phyloP scores from a whole-genome alignment of 1,140 invertebrate genomes.

The Caligus rogercresseyi region DNA sequence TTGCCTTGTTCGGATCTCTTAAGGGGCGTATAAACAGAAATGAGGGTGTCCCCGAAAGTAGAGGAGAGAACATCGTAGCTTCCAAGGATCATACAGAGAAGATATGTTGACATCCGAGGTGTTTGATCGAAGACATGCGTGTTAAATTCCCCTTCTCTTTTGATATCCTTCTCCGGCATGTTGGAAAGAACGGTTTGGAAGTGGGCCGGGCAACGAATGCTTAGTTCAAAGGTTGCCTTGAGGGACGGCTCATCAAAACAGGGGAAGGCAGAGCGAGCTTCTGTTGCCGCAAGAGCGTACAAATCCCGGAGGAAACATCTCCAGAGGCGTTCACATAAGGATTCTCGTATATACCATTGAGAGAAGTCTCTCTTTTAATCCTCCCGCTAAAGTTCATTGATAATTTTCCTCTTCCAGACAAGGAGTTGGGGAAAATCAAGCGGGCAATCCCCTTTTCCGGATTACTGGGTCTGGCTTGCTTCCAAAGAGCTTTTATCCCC shows the following conservation, averaged over 20 bases:
- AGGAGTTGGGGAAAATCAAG: neutral
- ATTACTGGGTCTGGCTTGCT: too few species aligned
- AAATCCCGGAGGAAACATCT: constrained; percentile 25
- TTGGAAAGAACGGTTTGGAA: constrained; percentile 56
- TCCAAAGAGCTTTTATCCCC: too few species aligned
- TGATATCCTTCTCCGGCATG: constrained; percentile 37
- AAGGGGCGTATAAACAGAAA: constrained; percentile 29
- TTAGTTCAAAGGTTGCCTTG: constrained; percentile 68
- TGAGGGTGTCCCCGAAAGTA: neutral
- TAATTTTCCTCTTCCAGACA: neutral
- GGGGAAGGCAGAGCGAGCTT: constrained; percentile 46
- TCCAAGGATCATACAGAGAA: constrained; percentile 16
- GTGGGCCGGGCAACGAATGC: constrained; percentile 44
- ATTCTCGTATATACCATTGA: neutral
- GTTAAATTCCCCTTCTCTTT: neutral
- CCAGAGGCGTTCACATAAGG: neutral
- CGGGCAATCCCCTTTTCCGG: neutral
- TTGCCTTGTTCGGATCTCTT: constrained; percentile 45
- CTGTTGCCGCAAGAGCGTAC: constrained; percentile 41
- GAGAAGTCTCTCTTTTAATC: neutral
- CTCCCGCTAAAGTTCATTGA: neutral
- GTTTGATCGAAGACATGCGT: constrained; percentile 6
- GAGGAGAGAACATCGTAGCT: constrained; percentile 7
- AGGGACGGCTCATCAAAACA: constrained; percentile 89
- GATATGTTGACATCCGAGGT: constrained; percentile 15